phyloP scores from a whole-genome alignment of 2,113 vertebrate genomes.

The Aegypius monachus region DNA sequence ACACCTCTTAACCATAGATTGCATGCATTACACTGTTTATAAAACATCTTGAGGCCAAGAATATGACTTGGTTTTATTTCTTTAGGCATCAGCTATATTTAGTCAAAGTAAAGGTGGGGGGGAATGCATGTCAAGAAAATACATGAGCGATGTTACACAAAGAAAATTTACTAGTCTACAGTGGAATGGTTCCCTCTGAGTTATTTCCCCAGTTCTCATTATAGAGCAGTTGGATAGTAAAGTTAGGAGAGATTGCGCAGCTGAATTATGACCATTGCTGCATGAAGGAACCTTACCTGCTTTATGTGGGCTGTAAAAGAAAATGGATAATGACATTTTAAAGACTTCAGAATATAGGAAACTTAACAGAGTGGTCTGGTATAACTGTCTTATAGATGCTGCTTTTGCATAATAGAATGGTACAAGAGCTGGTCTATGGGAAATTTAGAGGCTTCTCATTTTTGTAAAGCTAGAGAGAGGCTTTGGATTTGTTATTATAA shows the following conservation, averaged over 20 bases:
- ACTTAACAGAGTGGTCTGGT: background rate
- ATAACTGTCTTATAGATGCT: background rate
- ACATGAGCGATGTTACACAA: background rate
- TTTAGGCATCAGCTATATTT: background rate
- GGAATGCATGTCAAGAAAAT: background rate
- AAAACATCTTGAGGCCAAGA: background rate
- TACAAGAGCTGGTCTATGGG: background rate
- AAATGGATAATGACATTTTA: slow-evolving; percentile 47
- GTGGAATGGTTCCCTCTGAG: slow-evolving; percentile 13
- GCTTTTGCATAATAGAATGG: background rate
- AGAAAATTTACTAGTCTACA: slow-evolving; percentile 18
- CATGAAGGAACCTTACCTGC: slow-evolving; percentile 8
- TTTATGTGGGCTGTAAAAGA: slow-evolving; percentile 49
- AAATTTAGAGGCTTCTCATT: background rate
- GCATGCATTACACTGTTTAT: background rate
- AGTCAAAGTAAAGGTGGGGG: background rate
- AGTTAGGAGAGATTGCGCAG: background rate
- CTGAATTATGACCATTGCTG: slow-evolving; percentile 27
- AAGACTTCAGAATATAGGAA: slow-evolving; percentile 18
- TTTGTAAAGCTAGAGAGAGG: background rate
- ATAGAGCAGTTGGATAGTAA: slow-evolving; percentile 5
- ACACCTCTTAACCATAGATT: background rate
- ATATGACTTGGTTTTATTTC: slow-evolving; percentile 11
- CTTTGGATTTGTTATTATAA: background rate
- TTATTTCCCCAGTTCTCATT: slow-evolving; percentile 28